Evolutionary conservation across 1,140 invertebrate species (phyloP).

Genomic region (Solenopsis invicta): DNA sequence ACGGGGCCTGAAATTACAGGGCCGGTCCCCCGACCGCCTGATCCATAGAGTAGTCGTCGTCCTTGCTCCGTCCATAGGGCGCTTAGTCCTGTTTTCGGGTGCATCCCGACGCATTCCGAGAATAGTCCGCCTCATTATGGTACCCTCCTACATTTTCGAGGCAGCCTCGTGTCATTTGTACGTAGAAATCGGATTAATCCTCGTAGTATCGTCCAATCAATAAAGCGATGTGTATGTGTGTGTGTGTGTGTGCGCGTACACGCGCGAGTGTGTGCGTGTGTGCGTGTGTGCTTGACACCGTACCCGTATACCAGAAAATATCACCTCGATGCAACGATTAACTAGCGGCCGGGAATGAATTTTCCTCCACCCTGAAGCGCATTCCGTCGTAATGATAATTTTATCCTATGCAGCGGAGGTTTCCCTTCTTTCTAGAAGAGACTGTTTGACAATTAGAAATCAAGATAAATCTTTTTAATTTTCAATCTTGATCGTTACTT

Average conservation of each 20-base stretch:
- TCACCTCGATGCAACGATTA: constrained; percentile 18
- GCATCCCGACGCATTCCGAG: constrained; percentile 75
- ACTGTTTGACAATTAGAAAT: not conserved
- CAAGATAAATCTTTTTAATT: not conserved
- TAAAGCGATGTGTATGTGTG: constrained; percentile 22
- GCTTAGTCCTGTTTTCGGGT: constrained; percentile 70
- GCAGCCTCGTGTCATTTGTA: constrained; percentile 75
- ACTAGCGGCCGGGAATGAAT: not conserved
- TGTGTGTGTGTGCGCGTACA: no score
- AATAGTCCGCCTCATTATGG: constrained; percentile 78
- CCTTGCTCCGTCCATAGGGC: constrained; percentile 58
- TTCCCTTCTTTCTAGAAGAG: not conserved
- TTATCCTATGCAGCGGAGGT: not conserved
- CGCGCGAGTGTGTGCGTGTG: no score
- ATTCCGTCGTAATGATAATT: constrained; percentile 26
- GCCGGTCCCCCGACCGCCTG: constrained; percentile 72
- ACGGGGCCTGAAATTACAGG: constrained; percentile 84
- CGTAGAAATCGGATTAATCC: constrained; percentile 58
- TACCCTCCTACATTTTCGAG: constrained; percentile 67
- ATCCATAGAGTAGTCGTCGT: constrained; percentile 69
- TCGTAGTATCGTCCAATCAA: constrained; percentile 61
- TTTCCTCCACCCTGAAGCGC: constrained; percentile 28
- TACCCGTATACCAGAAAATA: constrained; percentile 3
- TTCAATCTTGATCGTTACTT: not conserved
- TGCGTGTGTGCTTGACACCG: constrained; percentile 15